Conservation (phyloP, 2,797 vertebrate species). For the Oreonectes daqikongensis region DNA sequence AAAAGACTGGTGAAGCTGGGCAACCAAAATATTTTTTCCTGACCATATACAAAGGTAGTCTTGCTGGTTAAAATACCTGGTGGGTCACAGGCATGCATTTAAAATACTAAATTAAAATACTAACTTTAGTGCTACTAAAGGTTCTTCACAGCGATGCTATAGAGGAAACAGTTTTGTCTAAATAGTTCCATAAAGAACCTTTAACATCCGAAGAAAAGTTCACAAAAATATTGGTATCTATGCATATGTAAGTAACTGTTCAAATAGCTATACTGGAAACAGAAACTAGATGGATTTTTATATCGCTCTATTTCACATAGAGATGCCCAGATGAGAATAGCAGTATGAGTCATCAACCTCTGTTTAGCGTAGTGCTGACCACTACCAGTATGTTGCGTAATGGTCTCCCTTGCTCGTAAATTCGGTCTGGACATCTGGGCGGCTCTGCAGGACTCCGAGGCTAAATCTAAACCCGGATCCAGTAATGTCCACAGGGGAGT, state of each 20-base stretch:
- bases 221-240: neutral
- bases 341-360: slow-evolving; percentile 17
- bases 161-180: too few species aligned
- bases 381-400: slow-evolving; percentile 11
- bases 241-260: neutral
- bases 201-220: too few species aligned
- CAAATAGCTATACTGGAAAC: too few species aligned
- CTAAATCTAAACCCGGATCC: neutral
- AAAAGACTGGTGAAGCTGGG: neutral
- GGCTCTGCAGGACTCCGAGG: neutral
- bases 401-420: slow-evolving; percentile 11
- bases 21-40: neutral
- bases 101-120: too few species aligned
- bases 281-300: neutral
- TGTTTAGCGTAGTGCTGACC: neutral
- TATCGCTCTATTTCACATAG: slow-evolving; percentile 3
- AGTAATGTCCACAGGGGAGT: neutral
- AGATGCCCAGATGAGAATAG: neutral
- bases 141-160: too few species aligned
- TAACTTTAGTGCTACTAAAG: too few species aligned
- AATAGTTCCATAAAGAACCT: too few species aligned
- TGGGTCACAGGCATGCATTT: too few species aligned
- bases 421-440: neutral
- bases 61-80: too few species aligned
- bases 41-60: too few species aligned